Evolutionary conservation across 2,888 invertebrate genomes (phyloP), one percentile per base, ranked within the genome.

Genomic region (Galerucella nymphaeae): DNA sequence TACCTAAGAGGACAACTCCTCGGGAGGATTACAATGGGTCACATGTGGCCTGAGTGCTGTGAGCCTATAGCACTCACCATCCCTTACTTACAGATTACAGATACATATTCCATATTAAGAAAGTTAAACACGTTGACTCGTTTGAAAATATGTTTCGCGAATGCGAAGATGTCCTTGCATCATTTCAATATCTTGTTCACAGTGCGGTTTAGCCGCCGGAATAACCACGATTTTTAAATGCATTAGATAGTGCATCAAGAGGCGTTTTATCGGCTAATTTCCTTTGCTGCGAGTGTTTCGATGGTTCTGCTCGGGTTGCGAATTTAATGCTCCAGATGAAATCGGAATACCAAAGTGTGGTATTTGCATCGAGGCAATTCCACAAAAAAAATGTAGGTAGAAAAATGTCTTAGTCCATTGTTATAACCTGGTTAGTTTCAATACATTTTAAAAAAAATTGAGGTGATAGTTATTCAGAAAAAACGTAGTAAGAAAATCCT

Each of bases 271-370:
- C 57, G 57, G 57, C 23, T 23, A 57, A 57, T 57, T 57, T 23
- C 14, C 57, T 57, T 57, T 57, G 57, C 57, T 57, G 18, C 57
- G 57, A 57, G 57, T 20, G 20, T 57, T 57, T 57, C 10, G 62
- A 45, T 62, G 41, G 62, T 62, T 62, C 62, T 62, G 62, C 62
- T 62, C 62, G 42, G 20, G 20, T 42, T 20, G 42, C 11, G 62
- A 62, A 62, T 62, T 45, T 62, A 62, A 62, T 62, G 45, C 62
- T 13, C 11, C 10, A 62, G 62, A 62, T 62, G 14, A n/a, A 62
- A 62, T 41, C 42, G 18, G 18, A 62, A 16, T 42, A 42, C 18
- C 62, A 18, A 62, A 18, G 62, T 62, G 45, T 57, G 18, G 18
- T 57, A 13, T 57, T 57, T 14, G 57, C 20, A 57, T 42, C 45